phyloP scores from a whole-genome alignment of 2,888 invertebrate genomes.

The Nowickia ferox region DNA sequence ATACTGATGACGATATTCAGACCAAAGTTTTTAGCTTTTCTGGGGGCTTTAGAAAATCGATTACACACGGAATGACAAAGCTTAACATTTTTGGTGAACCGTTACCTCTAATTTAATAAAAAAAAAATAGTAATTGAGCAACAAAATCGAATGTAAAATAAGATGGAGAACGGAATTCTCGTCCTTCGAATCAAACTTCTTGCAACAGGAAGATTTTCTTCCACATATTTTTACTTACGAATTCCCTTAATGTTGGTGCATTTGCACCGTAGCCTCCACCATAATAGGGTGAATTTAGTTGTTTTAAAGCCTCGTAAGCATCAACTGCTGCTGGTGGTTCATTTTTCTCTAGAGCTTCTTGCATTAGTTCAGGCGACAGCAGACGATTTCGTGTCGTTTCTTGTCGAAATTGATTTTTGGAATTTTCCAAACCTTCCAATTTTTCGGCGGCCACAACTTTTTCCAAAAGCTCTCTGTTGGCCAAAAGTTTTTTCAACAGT shows the following conservation, averaged over 20 bases:
- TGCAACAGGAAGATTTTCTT: too few species aligned
- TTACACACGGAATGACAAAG: too few species aligned
- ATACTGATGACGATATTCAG: too few species aligned
- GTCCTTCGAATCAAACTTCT: too few species aligned
- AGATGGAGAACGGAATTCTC: too few species aligned
- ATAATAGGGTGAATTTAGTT: constrained; percentile 73
- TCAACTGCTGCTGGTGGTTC: constrained; percentile 63
- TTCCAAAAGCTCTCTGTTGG: constrained; percentile 78
- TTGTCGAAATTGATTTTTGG: constrained; percentile 68
- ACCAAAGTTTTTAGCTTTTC: too few species aligned
- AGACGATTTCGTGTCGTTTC: constrained; percentile 74
- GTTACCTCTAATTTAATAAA: too few species aligned
- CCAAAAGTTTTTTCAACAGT: constrained; percentile 81
- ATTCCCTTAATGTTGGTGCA: constrained; percentile 73
- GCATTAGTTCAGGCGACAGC: constrained; percentile 72
- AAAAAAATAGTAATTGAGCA: too few species aligned
- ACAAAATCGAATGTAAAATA: too few species aligned
- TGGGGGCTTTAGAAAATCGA: too few species aligned
- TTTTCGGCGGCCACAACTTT: constrained; percentile 75
- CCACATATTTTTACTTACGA: constrained; percentile 75
- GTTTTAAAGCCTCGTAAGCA: constrained; percentile 65
- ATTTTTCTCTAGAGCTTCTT: constrained; percentile 76
- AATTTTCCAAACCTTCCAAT: constrained; percentile 64
- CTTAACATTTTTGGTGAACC: too few species aligned
- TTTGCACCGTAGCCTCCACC: constrained; percentile 69